These are phyloP conservation scores for Tanaodytes sp. DNA, from an alignment of 2,888 invertebrate species.

Conservation along the genomic window DNA sequence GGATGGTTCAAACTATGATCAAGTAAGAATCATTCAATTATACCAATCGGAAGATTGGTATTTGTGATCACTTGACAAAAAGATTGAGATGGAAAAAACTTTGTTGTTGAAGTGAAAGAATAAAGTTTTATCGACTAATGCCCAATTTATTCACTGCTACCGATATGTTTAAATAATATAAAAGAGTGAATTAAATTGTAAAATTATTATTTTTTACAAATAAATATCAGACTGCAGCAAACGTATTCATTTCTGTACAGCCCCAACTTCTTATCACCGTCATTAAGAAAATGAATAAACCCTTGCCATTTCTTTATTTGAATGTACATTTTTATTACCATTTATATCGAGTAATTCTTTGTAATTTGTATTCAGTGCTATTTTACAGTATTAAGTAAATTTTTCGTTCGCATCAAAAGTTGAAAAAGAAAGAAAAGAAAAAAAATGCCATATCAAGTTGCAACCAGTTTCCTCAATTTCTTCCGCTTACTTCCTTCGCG, in stretches of 20 bases:
- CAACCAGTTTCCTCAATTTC: neutral
- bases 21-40: slow-evolving; percentile 9
- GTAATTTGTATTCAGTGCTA: too few species aligned
- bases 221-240: slow-evolving; percentile 38
- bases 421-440: too few species aligned
- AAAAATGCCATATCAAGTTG: neutral
- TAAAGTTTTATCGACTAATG: slow-evolving; percentile 6
- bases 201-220: slow-evolving; percentile 53
- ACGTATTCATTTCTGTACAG: slow-evolving; percentile 3
- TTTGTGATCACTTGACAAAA: neutral
- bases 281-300: too few species aligned
- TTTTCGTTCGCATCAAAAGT: too few species aligned
- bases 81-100: neutral
- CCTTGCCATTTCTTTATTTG: too few species aligned
- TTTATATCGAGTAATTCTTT: too few species aligned
- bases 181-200: slow-evolving; percentile 42
- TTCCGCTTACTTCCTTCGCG: neutral
- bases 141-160: slow-evolving; percentile 14
- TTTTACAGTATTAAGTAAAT: too few species aligned
- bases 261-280: too few species aligned
- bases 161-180: too few species aligned
- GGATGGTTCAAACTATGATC: slow-evolving; percentile 35
- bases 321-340: too few species aligned
- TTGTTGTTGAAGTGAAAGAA: neutral
- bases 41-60: neutral